A percentile compares a stretch with the other conserved stretches of the same genome.
These are phyloP conservation scores for Sebastes fasciatus DNA, from an alignment of 2,113 vertebrate species.

Conservation along the genomic window DNA sequence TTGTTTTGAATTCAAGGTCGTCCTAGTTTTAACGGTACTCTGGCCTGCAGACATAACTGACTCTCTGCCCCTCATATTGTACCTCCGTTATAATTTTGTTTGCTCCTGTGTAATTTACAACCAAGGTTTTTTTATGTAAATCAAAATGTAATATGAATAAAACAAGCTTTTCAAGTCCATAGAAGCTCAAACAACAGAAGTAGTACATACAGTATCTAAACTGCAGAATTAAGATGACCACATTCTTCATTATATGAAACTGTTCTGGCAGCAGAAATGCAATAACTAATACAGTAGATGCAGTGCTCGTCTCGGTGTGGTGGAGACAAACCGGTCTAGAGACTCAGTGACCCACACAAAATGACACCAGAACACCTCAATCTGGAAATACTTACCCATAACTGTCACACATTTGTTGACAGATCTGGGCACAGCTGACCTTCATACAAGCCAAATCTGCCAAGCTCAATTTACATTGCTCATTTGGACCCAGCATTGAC, in stretches of 20 bases:
- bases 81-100: background rate
- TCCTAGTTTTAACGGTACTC: slow-evolving; percentile 10
- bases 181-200: background rate
- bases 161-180: slow-evolving; percentile 8
- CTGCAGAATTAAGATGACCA: background rate
- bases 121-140: slow-evolving; percentile 40
- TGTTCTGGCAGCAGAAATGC: background rate
- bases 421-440: slow-evolving; percentile 23
- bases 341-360: slow-evolving; percentile 10
- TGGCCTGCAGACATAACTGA: slow-evolving; percentile 10
- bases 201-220: background rate
- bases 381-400: slow-evolving; percentile 40
- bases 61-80: background rate
- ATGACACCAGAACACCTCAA: background rate
- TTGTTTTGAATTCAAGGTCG: slow-evolving; percentile 4
- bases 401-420: slow-evolving; percentile 37
- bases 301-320: background rate
- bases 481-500: slow-evolving; percentile 45
- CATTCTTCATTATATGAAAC: background rate
- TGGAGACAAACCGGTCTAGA: background rate
- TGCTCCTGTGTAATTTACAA: background rate
- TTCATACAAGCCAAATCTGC: slow-evolving; percentile 35
- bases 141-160: slow-evolving; percentile 26
- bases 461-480: slow-evolving; percentile 43
- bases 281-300: too few relatives aligned